phyloP scores from a whole-genome alignment of 2,888 invertebrate genomes.

The Acholoe squamosa region DNA sequence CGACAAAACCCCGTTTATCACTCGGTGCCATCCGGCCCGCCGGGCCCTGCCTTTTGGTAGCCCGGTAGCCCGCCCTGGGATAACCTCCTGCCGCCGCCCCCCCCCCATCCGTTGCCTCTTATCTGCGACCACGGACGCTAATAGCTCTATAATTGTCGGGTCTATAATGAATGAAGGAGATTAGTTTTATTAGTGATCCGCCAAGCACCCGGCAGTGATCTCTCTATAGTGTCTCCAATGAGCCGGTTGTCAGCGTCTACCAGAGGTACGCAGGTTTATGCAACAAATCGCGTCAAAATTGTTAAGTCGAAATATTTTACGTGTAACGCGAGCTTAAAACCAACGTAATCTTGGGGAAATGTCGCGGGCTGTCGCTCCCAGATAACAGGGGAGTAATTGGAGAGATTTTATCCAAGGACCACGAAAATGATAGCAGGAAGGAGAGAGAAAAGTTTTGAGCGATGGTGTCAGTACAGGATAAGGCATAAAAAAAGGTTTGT shows the following conservation, averaged over 20 bases:
- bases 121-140: not conserved
- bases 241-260: not conserved
- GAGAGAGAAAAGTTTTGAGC: too few species aligned
- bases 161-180: not conserved
- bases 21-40: not conserved
- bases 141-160: slow-evolving; percentile 18
- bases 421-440: too few species aligned
- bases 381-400: not conserved
- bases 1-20: not conserved
- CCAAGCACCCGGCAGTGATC: not conserved
- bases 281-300: slow-evolving; percentile 7
- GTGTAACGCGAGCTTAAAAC: not conserved
- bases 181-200: not conserved
- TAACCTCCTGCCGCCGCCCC: not conserved
- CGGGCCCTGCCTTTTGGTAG: not conserved
- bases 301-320: slow-evolving; percentile 1
- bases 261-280: not conserved
- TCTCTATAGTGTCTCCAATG: slow-evolving; percentile 25
- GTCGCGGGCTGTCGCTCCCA: not conserved
- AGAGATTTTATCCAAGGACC: not conserved
- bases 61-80: not conserved
- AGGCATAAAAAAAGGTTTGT: too few species aligned
- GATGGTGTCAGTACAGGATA: too few species aligned
- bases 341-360: not conserved
- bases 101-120: not conserved